Percentiles rank a stretch among this genome's conserved stretches.
Evolutionary conservation across 1,140 invertebrate species (phyloP).

Genomic region (Polyergus mexicanus): DNA sequence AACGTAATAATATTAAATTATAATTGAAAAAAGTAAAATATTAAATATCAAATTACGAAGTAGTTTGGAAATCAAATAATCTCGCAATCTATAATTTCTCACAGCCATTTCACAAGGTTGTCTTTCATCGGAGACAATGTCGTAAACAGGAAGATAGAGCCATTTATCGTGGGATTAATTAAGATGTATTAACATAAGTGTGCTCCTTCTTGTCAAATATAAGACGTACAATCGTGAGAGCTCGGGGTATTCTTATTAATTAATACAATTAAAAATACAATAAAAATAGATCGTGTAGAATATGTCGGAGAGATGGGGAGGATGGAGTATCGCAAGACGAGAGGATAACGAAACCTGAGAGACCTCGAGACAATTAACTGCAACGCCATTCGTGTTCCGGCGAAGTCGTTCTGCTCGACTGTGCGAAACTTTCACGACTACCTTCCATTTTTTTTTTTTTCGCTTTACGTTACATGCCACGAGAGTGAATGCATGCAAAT

Average conservation of each 20-base stretch:
- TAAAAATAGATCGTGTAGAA: constrained; percentile 51
- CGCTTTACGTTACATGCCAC: constrained; percentile 10
- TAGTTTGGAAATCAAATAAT: not conserved
- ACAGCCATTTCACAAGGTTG: not conserved
- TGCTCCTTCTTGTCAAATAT: not conserved
- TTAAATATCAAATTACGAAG: not conserved
- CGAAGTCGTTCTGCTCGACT: constrained; percentile 63
- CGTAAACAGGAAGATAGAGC: constrained; percentile 30
- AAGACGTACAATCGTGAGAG: constrained; percentile 11
- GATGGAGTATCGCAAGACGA: constrained; percentile 8
- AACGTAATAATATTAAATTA: not conserved
- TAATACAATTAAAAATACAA: constrained; percentile 53
- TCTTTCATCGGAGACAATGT: constrained; percentile 25
- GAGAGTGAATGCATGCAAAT: constrained; percentile 52
- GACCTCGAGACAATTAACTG: constrained; percentile 66
- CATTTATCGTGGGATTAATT: constrained; percentile 36
- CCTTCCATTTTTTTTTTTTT: constrained; percentile 65
- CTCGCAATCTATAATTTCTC: constrained; percentile 35
- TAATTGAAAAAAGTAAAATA: not conserved
- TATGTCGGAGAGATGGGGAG: constrained; percentile 33
- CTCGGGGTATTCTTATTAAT: constrained; percentile 36
- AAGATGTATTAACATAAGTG: constrained; percentile 26
- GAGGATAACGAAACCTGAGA: constrained; percentile 65
- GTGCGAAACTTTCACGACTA: constrained; percentile 69
- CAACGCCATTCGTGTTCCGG: constrained; percentile 28